These are phyloP conservation scores for Mycteria americana DNA, from an alignment of 2,797 vertebrate genomes.

Conservation along the genomic window DNA sequence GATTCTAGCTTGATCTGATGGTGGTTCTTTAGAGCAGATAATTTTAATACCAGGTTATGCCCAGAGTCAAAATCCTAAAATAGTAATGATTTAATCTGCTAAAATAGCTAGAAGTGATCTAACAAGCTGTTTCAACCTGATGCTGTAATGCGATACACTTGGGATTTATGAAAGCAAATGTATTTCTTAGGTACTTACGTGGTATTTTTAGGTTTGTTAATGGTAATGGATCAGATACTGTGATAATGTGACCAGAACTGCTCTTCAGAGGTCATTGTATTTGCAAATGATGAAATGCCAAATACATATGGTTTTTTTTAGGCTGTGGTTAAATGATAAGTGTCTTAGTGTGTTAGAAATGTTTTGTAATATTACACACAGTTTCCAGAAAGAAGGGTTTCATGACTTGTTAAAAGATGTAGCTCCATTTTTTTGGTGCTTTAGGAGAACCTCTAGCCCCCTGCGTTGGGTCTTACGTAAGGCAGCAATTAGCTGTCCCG, in stretches of 20 bases:
- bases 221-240: not conserved
- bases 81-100: slow-evolving; percentile 23
- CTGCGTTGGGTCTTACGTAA: fast-evolving
- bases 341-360: not conserved
- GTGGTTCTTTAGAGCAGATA: not conserved
- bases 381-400: not conserved
- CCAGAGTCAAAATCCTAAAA: slow-evolving; percentile 4
- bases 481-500: fast-evolving
- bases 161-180: not conserved
- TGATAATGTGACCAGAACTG: not conserved
- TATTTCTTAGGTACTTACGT: not conserved
- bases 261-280: not conserved
- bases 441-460: not conserved
- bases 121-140: not conserved
- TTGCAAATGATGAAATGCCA: not conserved
- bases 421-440: not conserved
- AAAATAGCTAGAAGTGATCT: not conserved
- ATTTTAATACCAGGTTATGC: not conserved
- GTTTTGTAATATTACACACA: not conserved
- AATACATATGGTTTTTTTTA: not conserved
- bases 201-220: slow-evolving; percentile 11
- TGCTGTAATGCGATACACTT: not conserved
- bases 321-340: not conserved
- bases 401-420: not conserved
- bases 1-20: not conserved